These are phyloP conservation scores for Aleadryas rufinucha DNA, from an alignment of 2,113 vertebrate species.

Conservation along the genomic window DNA sequence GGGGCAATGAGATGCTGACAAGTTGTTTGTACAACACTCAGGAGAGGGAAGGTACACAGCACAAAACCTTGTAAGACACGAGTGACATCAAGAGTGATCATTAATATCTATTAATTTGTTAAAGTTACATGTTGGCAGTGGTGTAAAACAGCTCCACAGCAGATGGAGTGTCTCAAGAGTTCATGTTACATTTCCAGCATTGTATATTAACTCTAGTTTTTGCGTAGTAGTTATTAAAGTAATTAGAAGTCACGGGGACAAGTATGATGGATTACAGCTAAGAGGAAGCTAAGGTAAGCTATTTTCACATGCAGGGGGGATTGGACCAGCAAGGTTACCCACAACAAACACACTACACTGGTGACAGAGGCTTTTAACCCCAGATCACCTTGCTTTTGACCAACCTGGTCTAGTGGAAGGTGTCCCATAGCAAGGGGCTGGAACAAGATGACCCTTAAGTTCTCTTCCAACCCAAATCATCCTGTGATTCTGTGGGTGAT, in stretches of 20 bases:
- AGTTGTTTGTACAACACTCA: not conserved
- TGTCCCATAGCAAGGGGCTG: rapidly evolving
- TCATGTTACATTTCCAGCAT: not conserved
- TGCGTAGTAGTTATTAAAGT: not conserved
- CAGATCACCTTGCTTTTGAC: not conserved
- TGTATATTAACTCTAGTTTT: not conserved
- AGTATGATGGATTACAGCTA: no score
- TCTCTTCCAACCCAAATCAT: not conserved
- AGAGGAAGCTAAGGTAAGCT: not conserved
- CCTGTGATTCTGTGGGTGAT: not conserved
- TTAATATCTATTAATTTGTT: not conserved
- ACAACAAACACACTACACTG: rapidly evolving
- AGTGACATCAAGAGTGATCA: not conserved
- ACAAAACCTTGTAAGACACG: not conserved
- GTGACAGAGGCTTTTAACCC: not conserved
- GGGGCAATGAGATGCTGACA: not conserved
- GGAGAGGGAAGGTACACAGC: rapidly evolving
- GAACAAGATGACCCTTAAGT: not conserved
- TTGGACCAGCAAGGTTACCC: not conserved
- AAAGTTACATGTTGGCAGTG: not conserved
- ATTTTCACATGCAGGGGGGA: not conserved
- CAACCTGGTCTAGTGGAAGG: not conserved
- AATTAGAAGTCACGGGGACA: not conserved
- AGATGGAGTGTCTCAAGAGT: not conserved
- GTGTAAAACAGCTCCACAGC: not conserved